Evolutionary conservation across 2,113 vertebrate species (phyloP), one percentile per base, ranked within the genome.

Genomic region (Cepphus grylle): DNA sequence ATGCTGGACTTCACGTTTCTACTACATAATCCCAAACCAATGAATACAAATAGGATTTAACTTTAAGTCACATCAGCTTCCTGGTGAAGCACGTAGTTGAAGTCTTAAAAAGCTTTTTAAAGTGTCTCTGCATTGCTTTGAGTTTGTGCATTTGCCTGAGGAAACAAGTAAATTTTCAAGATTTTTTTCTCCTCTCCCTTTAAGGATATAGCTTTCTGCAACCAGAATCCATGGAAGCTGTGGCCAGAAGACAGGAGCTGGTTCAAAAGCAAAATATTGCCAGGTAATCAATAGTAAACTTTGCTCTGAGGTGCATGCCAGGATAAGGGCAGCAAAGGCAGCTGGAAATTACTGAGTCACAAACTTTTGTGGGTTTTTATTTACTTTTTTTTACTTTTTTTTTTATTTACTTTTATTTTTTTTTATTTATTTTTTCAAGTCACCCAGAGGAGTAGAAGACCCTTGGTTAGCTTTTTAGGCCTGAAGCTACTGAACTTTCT

Each of bases 201-300:
- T 81, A 96, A 98, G 99, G 99, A 71, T 99, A 99, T 59, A 97
- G 98, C 58, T 99, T 99, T 97, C 94, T 99, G 84, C 99, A 98
- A 65, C 97, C 99, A 32, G 99, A 99, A 96, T 98, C 99, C 89
- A 97, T 99, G 98, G 99, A 99, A 96, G 98, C 99, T 67, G 96
- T 99, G 97, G 98, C 98, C 81, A 98, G 99, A 96, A 98, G 99
- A 97, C 99, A 99, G 95, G 99, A 99, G 95, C 94, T 99, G 81
- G 98, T 99, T 96, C 99, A 99, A 96, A 99, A 99, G 94, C 99
- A 99, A 97, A 99, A 98, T 85, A 98, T 99, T 89, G 99, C 99
- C 98, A 99, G 99, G 99, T 99, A 99, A 95, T 30, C 67, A 56
- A 49, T 22, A 63, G 38, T 27, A 80, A 76, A 5, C 12, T 94